A percentile compares a stretch with the other conserved stretches of the same genome.
Evolutionary conservation across 2,888 invertebrate species (phyloP).

Genomic region (Muscina levida): DNA sequence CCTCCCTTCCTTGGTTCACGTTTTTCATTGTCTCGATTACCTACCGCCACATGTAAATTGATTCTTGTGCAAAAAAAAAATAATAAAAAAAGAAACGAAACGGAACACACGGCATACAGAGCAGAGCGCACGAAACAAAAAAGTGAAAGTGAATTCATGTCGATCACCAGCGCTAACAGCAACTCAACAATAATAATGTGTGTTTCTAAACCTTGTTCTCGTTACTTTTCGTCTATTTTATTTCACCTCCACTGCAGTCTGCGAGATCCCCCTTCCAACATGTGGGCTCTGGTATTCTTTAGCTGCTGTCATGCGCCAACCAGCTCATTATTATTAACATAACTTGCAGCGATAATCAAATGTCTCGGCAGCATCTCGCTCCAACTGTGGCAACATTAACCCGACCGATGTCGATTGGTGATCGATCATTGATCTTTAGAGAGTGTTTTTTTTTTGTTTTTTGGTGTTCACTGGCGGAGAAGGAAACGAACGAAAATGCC

Average conservation of each 20-base stretch:
- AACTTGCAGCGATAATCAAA: too few species aligned
- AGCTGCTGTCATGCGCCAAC: too few species aligned
- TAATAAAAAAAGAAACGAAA: slow-evolving; percentile 39
- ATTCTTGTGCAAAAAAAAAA: slow-evolving; percentile 59
- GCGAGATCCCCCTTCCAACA: too few species aligned
- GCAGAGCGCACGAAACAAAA: slow-evolving; percentile 34
- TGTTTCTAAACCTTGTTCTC: slow-evolving; percentile 48
- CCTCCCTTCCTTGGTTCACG: neutral
- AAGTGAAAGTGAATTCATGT: slow-evolving; percentile 62
- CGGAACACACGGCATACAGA: slow-evolving; percentile 18
- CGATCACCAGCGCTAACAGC: slow-evolving; percentile 12
- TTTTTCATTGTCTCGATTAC: slow-evolving; percentile 22
- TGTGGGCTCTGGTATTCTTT: too few species aligned
- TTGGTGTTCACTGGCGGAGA: neutral
- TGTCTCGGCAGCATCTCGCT: too few species aligned
- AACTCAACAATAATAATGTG: slow-evolving; percentile 14
- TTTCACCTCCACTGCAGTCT: slow-evolving; percentile 27
- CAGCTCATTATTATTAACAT: too few species aligned
- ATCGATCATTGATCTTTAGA: too few species aligned
- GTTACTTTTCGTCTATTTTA: slow-evolving; percentile 23
- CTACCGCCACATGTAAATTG: slow-evolving; percentile 53
- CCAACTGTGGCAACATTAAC: too few species aligned
- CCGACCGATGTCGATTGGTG: too few species aligned
- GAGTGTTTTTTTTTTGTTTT: neutral
- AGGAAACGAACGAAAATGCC: slow-evolving; percentile 4